A percentile compares a stretch with the other conserved stretches of the same genome.
phyloP scores from a whole-genome alignment of 2,113 vertebrate species.

The Scartelaos histophorus region DNA sequence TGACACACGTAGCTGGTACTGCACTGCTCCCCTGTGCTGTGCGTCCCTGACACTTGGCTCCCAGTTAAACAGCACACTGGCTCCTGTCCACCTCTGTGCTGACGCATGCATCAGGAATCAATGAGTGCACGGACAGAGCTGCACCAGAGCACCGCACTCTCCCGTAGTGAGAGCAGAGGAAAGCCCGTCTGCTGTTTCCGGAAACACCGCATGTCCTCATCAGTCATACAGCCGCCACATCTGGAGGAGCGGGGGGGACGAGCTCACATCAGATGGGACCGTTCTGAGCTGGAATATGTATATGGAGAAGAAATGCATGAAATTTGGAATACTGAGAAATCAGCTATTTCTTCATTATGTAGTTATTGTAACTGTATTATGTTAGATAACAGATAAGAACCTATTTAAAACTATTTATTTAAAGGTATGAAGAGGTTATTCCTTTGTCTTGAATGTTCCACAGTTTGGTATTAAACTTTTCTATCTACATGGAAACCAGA shows the following conservation, averaged over 20 bases:
- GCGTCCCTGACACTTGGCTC: conserved; percentile 22
- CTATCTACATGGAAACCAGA: too few relatives aligned
- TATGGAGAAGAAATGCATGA: background rate
- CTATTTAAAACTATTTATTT: too few relatives aligned
- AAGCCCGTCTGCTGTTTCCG: conserved; percentile 12
- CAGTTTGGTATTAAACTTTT: too few relatives aligned
- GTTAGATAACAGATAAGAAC: too few relatives aligned
- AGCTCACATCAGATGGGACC: background rate
- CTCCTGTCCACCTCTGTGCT: conserved; percentile 44
- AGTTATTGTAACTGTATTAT: too few relatives aligned
- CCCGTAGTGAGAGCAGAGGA: conserved; percentile 32
- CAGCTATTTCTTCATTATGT: too few relatives aligned
- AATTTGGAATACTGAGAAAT: background rate
- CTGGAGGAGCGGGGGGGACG: background rate
- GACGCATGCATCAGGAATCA: conserved; percentile 67
- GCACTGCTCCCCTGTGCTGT: conserved; percentile 1
- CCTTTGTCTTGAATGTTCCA: too few relatives aligned
- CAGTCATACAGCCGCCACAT: background rate
- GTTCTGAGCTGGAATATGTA: background rate
- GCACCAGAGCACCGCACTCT: conserved; percentile 35
- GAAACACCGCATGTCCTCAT: background rate
- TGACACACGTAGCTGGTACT: background rate
- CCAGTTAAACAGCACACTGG: conserved; percentile 35
- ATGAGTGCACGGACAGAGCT: conserved; percentile 52
- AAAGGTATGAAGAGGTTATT: too few relatives aligned